A percentile compares a stretch with the other conserved stretches of the same genome.
Conservation (phyloP, 2,113 vertebrate species). For the Psammodynastes pulverulentus region DNA sequence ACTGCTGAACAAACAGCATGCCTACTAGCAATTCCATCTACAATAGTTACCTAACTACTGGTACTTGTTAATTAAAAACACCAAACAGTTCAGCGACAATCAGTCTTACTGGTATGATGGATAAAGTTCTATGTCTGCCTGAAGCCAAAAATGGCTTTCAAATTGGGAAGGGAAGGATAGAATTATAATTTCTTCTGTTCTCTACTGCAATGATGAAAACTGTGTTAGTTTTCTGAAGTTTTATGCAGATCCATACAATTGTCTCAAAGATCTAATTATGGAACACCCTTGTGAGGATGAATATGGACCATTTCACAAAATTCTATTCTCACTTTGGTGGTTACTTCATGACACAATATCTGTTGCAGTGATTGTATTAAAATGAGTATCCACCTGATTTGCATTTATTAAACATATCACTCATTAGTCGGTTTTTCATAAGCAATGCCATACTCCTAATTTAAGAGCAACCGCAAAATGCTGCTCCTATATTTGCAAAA, state of each 20-base stretch:
- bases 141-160: neutral
- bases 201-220: neutral
- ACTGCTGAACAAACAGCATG: neutral
- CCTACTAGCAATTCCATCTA: neutral
- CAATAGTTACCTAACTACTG: conserved; percentile 3
- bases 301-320: neutral
- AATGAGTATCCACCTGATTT: neutral
- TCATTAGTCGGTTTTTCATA: conserved; percentile 19
- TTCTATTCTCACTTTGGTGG: neutral
- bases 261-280: neutral
- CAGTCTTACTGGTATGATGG: neutral
- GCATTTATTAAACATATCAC: neutral
- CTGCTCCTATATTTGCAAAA: neutral
- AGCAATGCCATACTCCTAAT: neutral
- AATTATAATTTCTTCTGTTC: neutral
- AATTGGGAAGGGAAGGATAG: neutral
- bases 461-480: neutral
- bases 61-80: conserved; percentile 15
- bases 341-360: neutral
- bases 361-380: neutral
- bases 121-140: neutral
- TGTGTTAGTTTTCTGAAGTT: neutral
- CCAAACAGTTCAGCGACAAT: neutral
- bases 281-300: neutral
- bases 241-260: neutral